Evolutionary conservation across 23 tunicate genomes (phyloP).

Genomic region (Diplosoma virens): DNA sequence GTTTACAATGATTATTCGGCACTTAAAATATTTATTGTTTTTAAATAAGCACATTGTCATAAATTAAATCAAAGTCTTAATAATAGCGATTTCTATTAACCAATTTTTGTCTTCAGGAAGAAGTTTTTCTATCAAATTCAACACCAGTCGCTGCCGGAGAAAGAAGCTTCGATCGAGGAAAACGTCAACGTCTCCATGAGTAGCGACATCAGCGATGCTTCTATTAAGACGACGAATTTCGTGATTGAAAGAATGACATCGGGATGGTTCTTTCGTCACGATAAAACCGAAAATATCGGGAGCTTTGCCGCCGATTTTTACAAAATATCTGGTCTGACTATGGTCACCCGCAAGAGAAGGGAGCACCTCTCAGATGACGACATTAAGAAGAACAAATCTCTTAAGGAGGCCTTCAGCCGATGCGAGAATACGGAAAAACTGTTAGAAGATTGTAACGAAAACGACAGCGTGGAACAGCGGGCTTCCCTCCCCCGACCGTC

Average conservation of each 20-base stretch:
- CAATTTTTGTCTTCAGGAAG: constrained; percentile 35
- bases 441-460: constrained; percentile 49
- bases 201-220: constrained; percentile 68
- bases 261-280: constrained; percentile 77
- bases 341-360: constrained; percentile 62
- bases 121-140: constrained; percentile 55
- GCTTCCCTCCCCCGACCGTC: constrained; percentile 69
- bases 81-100: too few species aligned
- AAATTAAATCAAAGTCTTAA: too few species aligned
- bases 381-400: constrained; percentile 52
- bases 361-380: constrained; percentile 88
- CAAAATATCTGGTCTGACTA: constrained; percentile 30
- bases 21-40: too few species aligned
- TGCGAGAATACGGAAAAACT: constrained; percentile 62
- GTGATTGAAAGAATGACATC: constrained; percentile 42
- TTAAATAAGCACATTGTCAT: too few species aligned
- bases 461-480: constrained; percentile 23
- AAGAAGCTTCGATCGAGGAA: constrained; percentile 74
- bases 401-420: constrained; percentile 56
- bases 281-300: constrained; percentile 67
- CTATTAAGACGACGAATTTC: constrained; percentile 49
- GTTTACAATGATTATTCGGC: too few species aligned
- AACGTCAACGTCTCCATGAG: constrained; percentile 75
- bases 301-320: constrained; percentile 77
- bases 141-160: constrained; percentile 30